Evolutionary conservation across 2,797 vertebrate species (phyloP), one percentile per base, ranked within the genome.

Genomic region (Esox masquinongy): DNA sequence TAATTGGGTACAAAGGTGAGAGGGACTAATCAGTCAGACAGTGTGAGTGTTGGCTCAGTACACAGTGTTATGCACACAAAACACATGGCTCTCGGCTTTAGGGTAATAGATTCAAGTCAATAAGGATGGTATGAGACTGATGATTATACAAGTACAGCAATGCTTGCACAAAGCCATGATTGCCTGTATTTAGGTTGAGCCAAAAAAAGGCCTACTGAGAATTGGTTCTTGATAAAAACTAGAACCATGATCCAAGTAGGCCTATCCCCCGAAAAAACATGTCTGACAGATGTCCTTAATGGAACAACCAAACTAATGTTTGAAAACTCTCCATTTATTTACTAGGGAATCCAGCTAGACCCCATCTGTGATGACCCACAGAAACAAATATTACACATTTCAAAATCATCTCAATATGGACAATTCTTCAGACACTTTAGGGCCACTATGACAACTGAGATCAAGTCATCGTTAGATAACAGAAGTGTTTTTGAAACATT

Each of bases 71-170:
- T 80, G 84, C 74, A 80, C 70, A 77, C 8, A 14, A 34, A 47
- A 36, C 75, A 43, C 36, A 66, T 24, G 70, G 1, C 16, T 71
- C 66, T 36, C 83, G 9, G 79, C 68, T 74, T 87, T 76, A 83
- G 88, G 84, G 90, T 88, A 84, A 81, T 49, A 80, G 79, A 87
- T 90, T 91, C 80, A 88, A 88, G 90, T 88, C 73, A 78, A 80
- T 80, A 73, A 80, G 85, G 79, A 77, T 84, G 75, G 75, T 83
- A 77, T 0, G 34, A 84, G 72, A 76, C 77, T 17, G 49, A 72
- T 53, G 56, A 26, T 31, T 68, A 66, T 26, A 63, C 49, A 51
- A 29, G 73, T 74, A 51, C 77, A 74, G 77, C 50, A 7, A 59
- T 75, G 82, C 84, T 83, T 82, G 77, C 79, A 82, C 80, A 83